Base-by-base conservation (phyloP, 2,888 invertebrate species). In the Xylota segnis region DNA sequence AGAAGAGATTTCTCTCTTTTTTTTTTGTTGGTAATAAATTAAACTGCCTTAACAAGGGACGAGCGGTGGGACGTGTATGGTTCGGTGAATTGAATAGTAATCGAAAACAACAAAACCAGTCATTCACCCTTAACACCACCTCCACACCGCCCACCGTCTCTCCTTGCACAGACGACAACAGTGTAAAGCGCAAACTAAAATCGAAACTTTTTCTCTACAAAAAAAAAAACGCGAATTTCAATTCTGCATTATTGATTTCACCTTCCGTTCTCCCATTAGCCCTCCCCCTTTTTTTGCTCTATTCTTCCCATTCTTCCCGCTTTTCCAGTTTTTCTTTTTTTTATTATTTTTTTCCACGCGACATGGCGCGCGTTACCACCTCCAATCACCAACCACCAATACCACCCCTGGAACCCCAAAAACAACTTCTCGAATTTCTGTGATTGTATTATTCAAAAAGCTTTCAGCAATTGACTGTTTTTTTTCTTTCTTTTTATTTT, bases 201-300 rank as follows among this genome's bases (percentile, higher is more conserved):
- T 43, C 47, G 32, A 65, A 72, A 72, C 32, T 50, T 56, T 79
- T 58, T 45, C 37, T 40, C 63, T 40, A 3, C 14, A 37, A 34
- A 47, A 43, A 50, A 61, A 61, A 56, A 12, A 40, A 66, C 40
- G 76, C 47, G 68, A 77, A 76, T 68, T 82, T 82, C 72, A 37
- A 86, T 72, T 71, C 72, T 76, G 76, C 82, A 82, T 82, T 82
- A 86, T 82, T 86, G 86, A 86, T 86, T 86, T 72, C 76, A 86
- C 59, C 76, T 86, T 77, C 86, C 76, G 86, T 82, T 81, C 79
- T 58, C 43, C 75, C 72, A 86, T 86, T 81, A 86, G 72, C 32
- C 50, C 43, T 32, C 65, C 45, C 65, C 23, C 23, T 23, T 23
- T 23, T 23, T 23, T 23, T 23, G 23, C 23, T 23, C 23, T 23